phyloP scores from a whole-genome alignment of 2,797 vertebrate species.

The Sphenopsis melanotis region DNA sequence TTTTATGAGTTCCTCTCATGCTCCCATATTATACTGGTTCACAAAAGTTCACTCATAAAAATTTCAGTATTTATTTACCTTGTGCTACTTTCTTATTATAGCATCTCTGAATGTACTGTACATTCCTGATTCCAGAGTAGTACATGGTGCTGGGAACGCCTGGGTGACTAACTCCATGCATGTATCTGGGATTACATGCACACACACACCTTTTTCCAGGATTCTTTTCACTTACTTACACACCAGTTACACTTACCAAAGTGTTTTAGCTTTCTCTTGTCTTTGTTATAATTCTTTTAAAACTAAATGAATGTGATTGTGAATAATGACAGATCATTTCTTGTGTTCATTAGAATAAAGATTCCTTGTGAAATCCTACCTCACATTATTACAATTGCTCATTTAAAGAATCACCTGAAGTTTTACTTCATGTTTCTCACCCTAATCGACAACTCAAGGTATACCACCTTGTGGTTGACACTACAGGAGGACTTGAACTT shows the following conservation, averaged over 20 bases:
- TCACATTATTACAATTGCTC: background rate
- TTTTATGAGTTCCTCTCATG: conserved; percentile 32
- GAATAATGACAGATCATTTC: background rate
- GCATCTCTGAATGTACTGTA: conserved; percentile 6
- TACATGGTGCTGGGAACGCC: background rate
- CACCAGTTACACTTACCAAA: background rate
- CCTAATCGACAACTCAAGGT: background rate
- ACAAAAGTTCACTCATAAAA: conserved; percentile 42
- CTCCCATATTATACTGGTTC: background rate
- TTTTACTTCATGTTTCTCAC: background rate
- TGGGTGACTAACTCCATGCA: background rate
- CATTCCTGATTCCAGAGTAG: conserved; percentile 43
- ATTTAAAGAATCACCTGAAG: background rate
- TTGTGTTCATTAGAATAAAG: background rate
- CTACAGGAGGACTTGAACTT: background rate
- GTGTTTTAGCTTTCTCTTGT: background rate
- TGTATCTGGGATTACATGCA: background rate
- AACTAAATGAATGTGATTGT: background rate
- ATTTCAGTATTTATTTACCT: conserved; percentile 47
- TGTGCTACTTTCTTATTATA: background rate
- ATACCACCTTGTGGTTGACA: background rate
- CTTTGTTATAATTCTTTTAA: background rate
- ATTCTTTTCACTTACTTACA: background rate
- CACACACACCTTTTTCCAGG: background rate
- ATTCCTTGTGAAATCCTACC: background rate